Percentiles rank a stretch among this genome's conserved stretches.
Conservation (phyloP, 2,888 invertebrate species). For the Meiosimyza decipiens region DNA sequence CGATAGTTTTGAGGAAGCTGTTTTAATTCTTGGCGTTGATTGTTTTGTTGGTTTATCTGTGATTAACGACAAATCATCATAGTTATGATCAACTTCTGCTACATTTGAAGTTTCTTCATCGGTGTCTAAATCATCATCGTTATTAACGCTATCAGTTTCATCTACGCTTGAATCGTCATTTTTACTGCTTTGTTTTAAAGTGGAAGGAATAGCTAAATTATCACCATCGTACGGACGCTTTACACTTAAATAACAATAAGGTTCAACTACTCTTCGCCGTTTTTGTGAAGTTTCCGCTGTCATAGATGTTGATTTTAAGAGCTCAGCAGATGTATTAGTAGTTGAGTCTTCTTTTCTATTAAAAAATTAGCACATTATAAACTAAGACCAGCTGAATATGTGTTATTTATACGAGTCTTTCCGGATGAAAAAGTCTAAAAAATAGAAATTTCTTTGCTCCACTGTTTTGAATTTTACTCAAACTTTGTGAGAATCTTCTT, state of each 20-base stretch:
- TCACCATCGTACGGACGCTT: conserved; percentile 30
- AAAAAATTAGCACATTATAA: not conserved
- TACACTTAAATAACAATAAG: conserved; percentile 44
- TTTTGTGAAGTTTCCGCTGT: conserved; percentile 33
- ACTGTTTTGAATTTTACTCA: no score
- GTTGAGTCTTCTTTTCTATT: conserved; percentile 12
- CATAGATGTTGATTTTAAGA: not conserved
- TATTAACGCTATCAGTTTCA: conserved; percentile 34
- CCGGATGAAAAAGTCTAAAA: no score
- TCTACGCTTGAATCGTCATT: conserved; percentile 20
- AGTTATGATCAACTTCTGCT: conserved; percentile 15
- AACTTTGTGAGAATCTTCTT: no score
- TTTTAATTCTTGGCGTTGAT: conserved; percentile 53
- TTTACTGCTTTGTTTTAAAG: not conserved
- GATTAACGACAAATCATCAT: conserved; percentile 26
- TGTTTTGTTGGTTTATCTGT: conserved; percentile 49
- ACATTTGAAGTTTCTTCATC: conserved; percentile 31
- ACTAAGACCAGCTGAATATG: no score
- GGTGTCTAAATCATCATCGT: conserved; percentile 29
- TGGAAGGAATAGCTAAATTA: not conserved
- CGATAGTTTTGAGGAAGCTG: conserved; percentile 24
- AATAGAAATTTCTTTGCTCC: no score
- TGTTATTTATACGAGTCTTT: no score
- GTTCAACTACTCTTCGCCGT: conserved; percentile 42
- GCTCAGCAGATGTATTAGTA: conserved; percentile 24